Evolutionary conservation across 2,888 invertebrate genomes (phyloP), one percentile per base, ranked within the genome.

Genomic region (Tipula vernalis): DNA sequence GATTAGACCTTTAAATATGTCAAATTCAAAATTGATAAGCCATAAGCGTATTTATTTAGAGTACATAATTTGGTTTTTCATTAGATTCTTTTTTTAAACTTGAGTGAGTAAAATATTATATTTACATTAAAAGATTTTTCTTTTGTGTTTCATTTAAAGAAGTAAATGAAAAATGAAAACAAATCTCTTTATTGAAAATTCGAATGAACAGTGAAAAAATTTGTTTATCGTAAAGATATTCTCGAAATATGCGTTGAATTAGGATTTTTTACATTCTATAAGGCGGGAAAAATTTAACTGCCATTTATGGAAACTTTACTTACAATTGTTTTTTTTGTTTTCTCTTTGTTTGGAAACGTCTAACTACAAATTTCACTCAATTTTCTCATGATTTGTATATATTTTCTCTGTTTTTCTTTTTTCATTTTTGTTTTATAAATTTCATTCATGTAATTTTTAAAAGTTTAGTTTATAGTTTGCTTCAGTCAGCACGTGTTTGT

Each of bases 71-170:
- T 15, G 15, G 4, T 57, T 57, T 71, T 71, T 71, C 28, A 3
- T 18, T 71, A 28, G 2, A 71, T 71, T 71, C 12, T n/a, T 71
- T 10, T 10, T 71, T 28, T 71, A 28, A 28, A 18, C 10, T 71
- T 71, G 71, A 71, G 71, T 71, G 71, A 71, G 71, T 71, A 71
- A 71, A 71, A 71, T 71, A 71, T 71, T 71, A 71, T 71, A 71
- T 71, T 71, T 71, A 71, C 71, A 8, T 71, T 28, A 71, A 18
- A 71, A 71, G 71, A 71, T 71, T 71, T 71, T 71, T 71, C 71
- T 71, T 71, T 71, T 71, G 28, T 71, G 8, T 71, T 71, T 71
- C 71, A 28, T 71, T 71, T 71, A 3, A 51, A 44, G 6, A 51
- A 5, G 51, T 51, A 15, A 51, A 71, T 71, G 71, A 71, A 28